Evolutionary conservation across 2,888 invertebrate genomes (phyloP), one percentile per base, ranked within the genome.

Genomic region (Nowickia ferox): DNA sequence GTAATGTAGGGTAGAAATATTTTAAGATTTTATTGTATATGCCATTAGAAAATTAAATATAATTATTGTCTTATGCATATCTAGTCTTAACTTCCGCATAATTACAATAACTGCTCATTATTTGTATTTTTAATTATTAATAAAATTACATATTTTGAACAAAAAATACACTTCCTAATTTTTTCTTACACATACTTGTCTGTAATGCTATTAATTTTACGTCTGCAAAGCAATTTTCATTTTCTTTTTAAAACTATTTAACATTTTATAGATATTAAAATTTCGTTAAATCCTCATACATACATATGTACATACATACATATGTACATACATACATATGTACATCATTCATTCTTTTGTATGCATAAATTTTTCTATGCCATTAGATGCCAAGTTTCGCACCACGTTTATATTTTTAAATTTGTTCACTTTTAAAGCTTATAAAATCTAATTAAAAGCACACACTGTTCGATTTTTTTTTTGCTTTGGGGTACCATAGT

Each of bases 71-170:
- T 76, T 83, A 83, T 86, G 83, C 83, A 86, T 86, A 86, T 86
- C 86, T 86, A 83, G 86, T 83, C 83, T 86, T 72, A 76, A 80
- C 83, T 86, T 86, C 86, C 86, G 86, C 83, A 80, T 75, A 61
- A 44, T 68, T 68, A 78, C 46, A 11, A 74, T 61, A 55, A 66
- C 65, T 78, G 81, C 78, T 74, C 63, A 82, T 42, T 74, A 74
- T 82, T 76, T 84, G 17, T 74, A 69, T 46, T 61, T 44, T 63
- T 68, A 75, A 57, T 68, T 74, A 85, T 74, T 65, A 84, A 79
- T 69, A 75, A 80, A 79, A 61, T n/a, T 17, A 65, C 38, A 48
- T 66, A 74, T 53, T 74, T 78, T 74, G 5, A 79, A 71, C 40
- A 66, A 74, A 55, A 55, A 78, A 44, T 48, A 74, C 17, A 79